Percentiles rank a stretch among this genome's conserved stretches.
Conservation (phyloP, 2,888 invertebrate genomes). For the Acleris literana region DNA sequence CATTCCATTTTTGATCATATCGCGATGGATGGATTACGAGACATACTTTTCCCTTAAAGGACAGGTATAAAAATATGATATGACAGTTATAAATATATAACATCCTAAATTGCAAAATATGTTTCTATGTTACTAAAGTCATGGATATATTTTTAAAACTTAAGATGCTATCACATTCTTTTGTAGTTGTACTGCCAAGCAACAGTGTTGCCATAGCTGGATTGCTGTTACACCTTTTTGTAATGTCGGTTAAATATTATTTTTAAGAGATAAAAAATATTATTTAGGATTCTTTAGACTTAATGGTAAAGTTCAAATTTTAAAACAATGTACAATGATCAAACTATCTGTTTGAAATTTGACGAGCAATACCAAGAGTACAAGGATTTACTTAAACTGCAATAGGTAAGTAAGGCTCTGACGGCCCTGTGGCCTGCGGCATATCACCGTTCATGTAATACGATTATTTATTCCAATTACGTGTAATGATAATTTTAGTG, state of each 20-base stretch:
- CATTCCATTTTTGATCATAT: too few species aligned
- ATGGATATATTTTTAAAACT: too few species aligned
- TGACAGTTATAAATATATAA: too few species aligned
- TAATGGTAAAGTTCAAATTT: slow-evolving; percentile 61
- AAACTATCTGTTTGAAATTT: slow-evolving; percentile 57
- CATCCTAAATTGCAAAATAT: too few species aligned
- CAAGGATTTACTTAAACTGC: slow-evolving; percentile 60
- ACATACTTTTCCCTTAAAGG: too few species aligned
- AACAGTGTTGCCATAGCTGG: not conserved
- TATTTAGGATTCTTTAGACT: slow-evolving; percentile 51
- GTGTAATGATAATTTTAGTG: slow-evolving; percentile 50
- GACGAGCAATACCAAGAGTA: slow-evolving; percentile 71
- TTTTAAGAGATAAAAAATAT: slow-evolving; percentile 40
- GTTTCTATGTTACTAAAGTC: too few species aligned
- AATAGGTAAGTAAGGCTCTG: slow-evolving; percentile 46
- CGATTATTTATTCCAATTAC: slow-evolving; percentile 55
- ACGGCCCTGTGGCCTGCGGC: slow-evolving; percentile 49
- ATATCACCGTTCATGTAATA: slow-evolving; percentile 61
- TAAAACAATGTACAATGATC: slow-evolving; percentile 56
- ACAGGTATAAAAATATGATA: too few species aligned
- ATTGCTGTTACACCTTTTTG: slow-evolving; percentile 6
- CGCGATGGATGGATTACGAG: too few species aligned
- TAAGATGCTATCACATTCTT: too few species aligned
- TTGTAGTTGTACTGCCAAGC: too few species aligned
- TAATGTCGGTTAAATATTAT: slow-evolving; percentile 41